phyloP scores from a whole-genome alignment of 2,888 invertebrate genomes.

The Sacculina carcini region DNA sequence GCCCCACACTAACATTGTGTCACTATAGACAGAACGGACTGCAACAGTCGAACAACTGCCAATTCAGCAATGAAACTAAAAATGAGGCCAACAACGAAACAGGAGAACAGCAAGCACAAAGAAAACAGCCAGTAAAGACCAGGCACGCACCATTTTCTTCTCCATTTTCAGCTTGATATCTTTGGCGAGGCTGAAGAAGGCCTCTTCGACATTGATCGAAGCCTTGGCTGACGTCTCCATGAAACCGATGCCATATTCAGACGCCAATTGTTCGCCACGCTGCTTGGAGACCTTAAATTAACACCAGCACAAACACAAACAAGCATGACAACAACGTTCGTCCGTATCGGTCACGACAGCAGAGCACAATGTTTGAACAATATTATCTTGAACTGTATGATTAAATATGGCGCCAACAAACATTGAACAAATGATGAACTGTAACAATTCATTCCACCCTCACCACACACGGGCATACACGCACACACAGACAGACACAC shows the following conservation, averaged over 20 bases:
- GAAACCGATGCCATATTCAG: slow-evolving; percentile 96
- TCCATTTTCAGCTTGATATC: slow-evolving; percentile 97
- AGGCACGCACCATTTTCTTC: slow-evolving; percentile 63
- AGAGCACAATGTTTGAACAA: no score
- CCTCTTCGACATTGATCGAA: slow-evolving; percentile 89
- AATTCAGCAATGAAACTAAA: neutral
- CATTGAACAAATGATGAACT: no score
- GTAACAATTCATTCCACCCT: no score
- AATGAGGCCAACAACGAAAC: neutral
- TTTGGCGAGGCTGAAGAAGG: slow-evolving; percentile 86
- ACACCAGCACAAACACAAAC: no score
- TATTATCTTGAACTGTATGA: no score
- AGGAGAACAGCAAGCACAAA: no score
- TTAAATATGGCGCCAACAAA: no score
- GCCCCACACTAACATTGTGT: neutral
- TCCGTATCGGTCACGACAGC: no score
- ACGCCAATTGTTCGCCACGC: slow-evolving; percentile 81
- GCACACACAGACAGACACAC: no score
- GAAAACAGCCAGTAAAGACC: no score
- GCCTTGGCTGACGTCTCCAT: slow-evolving; percentile 98
- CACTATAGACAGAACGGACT: neutral
- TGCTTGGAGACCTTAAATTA: slow-evolving; percentile 82
- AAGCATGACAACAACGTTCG: no score
- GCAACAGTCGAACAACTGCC: neutral
- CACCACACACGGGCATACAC: no score